Base-by-base conservation (phyloP, 92 coral and sea anemone species). In the Siderastrea siderea region DNA sequence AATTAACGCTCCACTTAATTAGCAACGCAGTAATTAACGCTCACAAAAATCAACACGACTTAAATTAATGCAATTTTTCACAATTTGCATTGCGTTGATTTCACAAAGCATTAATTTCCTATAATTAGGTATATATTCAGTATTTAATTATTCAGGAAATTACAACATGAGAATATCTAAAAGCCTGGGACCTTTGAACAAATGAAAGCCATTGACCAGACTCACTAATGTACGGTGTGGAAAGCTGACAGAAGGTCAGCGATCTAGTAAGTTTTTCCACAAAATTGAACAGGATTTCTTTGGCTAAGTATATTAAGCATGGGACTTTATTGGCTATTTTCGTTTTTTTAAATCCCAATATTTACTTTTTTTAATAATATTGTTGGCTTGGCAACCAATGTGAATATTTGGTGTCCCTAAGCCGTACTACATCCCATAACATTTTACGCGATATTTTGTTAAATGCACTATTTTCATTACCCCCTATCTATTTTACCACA, bases 371-470 rank as follows among this genome's bases (percentile, higher is more conserved):
- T 7, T 8, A 75, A 9, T 75, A 19, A 6, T 9, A 7, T 17
- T 51, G 69, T 60, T 77, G 57, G 51, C 82, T 77, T 61, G 82
- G 46, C 71, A 77, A 77, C 82, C 46, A 77, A 6, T 77, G 9
- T 47, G 54, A 69, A 7, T 3, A 4, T 11, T 44, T 14, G 16
- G 2, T 44, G 1, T 26, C 38, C 38, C 38, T 26, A 0, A 26
- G 12, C 9, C 9, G 3, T 7, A 2, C 46, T 3, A 3, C 7
- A 19, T 26, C 69, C 69, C 4, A 16, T 1, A 12, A 26, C 66
- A 61, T 13, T 61, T 14, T 1, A 13, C 13, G 19, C 66, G 14
- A 74, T 55, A 53, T 11, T 8, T 2, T 3, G 17, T 49, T 50
- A 15, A 61, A 45, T n/a, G 5, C 12, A 61, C 2, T 58, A 57